A percentile compares a stretch with the other conserved stretches of the same genome.
Conservation (phyloP, 2,113 vertebrate species). For the Zosterops lateralis region DNA sequence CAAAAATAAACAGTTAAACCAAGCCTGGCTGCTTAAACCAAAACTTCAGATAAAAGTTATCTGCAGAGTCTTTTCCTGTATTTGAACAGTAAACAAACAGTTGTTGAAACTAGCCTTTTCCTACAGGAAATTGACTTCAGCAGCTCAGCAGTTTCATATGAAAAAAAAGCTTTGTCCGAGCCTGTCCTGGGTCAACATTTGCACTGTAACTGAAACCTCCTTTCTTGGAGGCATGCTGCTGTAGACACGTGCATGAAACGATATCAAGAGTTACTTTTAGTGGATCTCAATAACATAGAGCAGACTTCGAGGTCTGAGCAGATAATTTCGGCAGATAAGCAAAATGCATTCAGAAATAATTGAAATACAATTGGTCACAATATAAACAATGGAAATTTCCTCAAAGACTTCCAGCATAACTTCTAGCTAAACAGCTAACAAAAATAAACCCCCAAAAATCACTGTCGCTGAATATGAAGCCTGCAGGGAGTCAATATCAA, state of each 20-base stretch:
- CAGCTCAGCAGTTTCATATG: background rate
- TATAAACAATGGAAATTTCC: background rate
- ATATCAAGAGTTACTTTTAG: background rate
- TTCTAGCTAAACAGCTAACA: background rate
- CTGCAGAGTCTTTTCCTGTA: background rate
- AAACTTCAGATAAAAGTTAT: background rate
- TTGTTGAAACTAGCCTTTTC: background rate
- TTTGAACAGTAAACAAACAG: background rate
- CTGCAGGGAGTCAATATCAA: background rate
- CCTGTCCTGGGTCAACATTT: background rate
- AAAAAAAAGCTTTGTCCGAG: background rate
- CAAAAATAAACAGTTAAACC: background rate
- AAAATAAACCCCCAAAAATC: background rate
- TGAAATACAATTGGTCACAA: background rate
- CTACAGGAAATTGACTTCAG: background rate
- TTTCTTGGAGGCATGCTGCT: background rate
- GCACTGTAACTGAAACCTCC: background rate
- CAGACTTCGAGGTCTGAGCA: background rate
- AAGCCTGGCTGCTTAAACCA: background rate
- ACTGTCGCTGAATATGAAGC: background rate
- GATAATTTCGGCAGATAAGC: background rate
- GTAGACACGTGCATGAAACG: background rate
- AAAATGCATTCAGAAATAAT: background rate
- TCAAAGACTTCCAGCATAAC: background rate
- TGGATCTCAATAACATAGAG: background rate